These are phyloP conservation scores for Agrotis ipsilon DNA, from an alignment of 2,888 invertebrate species.

Conservation along the genomic window DNA sequence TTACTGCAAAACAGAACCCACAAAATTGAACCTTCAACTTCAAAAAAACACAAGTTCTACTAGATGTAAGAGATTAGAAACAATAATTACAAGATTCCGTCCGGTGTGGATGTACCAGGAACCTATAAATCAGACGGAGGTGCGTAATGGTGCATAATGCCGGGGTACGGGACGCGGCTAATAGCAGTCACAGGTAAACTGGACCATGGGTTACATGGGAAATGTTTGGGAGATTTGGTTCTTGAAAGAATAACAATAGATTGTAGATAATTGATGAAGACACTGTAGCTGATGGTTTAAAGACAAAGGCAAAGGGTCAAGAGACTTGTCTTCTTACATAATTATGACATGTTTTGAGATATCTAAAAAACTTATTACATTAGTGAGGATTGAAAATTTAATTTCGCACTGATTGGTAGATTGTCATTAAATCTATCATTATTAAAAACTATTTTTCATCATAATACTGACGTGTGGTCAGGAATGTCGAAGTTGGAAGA, in stretches of 20 bases:
- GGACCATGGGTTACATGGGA: slow-evolving; percentile 33
- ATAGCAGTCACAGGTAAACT: slow-evolving; percentile 65
- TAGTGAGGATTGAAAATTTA: too few relatives aligned
- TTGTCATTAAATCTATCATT: not conserved
- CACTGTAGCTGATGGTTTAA: not conserved
- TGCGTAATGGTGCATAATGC: slow-evolving; percentile 77
- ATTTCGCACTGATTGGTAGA: not conserved
- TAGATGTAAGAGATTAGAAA: slow-evolving; percentile 47
- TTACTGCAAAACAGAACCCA: not conserved
- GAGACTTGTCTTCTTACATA: too few relatives aligned
- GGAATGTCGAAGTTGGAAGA: not conserved
- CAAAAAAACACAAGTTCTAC: slow-evolving; percentile 12
- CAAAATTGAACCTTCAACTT: slow-evolving; percentile 18
- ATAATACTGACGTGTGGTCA: not conserved
- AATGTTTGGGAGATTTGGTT: not conserved
- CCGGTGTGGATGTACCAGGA: slow-evolving; percentile 66
- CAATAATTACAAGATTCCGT: slow-evolving; percentile 62
- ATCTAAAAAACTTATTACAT: too few relatives aligned
- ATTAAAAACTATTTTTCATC: too few relatives aligned
- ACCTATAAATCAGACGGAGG: slow-evolving; percentile 76
- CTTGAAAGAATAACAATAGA: not conserved
- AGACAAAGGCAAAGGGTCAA: not conserved
- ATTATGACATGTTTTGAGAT: too few relatives aligned
- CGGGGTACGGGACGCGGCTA: slow-evolving; percentile 68
- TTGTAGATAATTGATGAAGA: not conserved